phyloP scores from a whole-genome alignment of 2,113 vertebrate genomes.

The Diphyllodes magnificus region DNA sequence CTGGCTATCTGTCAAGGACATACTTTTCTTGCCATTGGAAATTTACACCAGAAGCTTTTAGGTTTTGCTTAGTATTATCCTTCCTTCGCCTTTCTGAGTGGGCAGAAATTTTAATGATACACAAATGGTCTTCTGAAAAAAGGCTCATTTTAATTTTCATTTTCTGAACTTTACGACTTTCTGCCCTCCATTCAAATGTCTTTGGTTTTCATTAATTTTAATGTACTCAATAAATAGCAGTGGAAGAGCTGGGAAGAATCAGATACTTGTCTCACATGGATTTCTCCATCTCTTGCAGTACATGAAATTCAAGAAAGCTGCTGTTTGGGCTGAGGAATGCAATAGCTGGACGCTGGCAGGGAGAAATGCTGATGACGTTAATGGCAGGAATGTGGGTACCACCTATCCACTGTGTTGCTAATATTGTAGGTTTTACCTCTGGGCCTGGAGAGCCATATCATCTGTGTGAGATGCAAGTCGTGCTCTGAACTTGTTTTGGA shows the following conservation, averaged over 20 bases:
- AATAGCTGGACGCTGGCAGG: background rate
- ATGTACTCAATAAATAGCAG: conserved; percentile 8
- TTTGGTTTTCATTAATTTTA: conserved; percentile 16
- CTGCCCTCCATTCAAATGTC: background rate
- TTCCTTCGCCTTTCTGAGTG: background rate
- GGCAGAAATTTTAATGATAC: background rate
- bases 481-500: conserved; percentile 2
- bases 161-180: background rate
- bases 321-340: conserved; percentile 1
- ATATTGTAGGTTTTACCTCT: background rate
- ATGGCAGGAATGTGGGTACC: conserved; percentile 5
- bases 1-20: background rate
- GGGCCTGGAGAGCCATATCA: background rate
- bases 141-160: background rate
- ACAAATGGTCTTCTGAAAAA: background rate
- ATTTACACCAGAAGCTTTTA: background rate
- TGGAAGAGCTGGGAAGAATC: background rate
- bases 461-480: background rate
- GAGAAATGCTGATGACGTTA: background rate
- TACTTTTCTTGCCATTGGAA: background rate
- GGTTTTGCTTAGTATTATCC: background rate
- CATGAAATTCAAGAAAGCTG: background rate
- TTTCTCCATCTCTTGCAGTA: background rate
- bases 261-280: background rate
- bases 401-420: background rate